Evolutionary conservation across 2,888 invertebrate genomes (phyloP), one percentile per base, ranked within the genome.

Genomic region (Eupithecia exiguata): DNA sequence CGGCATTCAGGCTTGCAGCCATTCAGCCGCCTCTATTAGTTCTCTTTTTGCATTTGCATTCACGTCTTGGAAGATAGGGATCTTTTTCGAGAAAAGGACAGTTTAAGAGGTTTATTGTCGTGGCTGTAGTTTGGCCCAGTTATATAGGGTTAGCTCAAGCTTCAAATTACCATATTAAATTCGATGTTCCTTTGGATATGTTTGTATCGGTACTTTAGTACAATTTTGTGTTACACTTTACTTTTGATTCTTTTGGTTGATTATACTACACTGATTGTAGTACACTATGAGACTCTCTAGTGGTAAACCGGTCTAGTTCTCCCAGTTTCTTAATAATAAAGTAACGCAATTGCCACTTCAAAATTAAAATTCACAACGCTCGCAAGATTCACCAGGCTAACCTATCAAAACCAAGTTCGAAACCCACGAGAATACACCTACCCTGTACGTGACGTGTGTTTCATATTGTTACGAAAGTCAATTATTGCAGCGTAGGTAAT

Each of bases 11-110:
- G 38, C 70, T 62, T 83, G 84, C 69, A 66, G 69, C 43, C 58
- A 65, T 83, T 85, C 72, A 69, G 61, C 72, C 65, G n/a, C 66
- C 40, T 66, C 66, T 66, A 65, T 43, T 21, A 66, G 66, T 40
- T 21, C 66, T 66, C 66, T 40, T 66, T 65, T 25, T 58, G 58
- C 58, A 58, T 58, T 58, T 58, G 25, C 53, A 10, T 53, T 53
- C 12, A 53, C 18, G 21, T 21, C 53, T 53, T 53, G 49, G 0
- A 25, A 58, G 58, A 58, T 58, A 25, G 3, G 12, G 1, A 25
- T 58, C 12, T 58, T 25, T 53, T 58, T 58, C 9, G 53, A 10
- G 21, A 53, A 53, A 53, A 53, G 5, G 58, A 53, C 53, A 25
- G 58, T 5, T 58, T 12, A 21, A 14, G 25, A 25, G 25, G 46